Evolutionary conservation across 2,888 invertebrate genomes (phyloP).

Genomic region (Drosophila dives): DNA sequence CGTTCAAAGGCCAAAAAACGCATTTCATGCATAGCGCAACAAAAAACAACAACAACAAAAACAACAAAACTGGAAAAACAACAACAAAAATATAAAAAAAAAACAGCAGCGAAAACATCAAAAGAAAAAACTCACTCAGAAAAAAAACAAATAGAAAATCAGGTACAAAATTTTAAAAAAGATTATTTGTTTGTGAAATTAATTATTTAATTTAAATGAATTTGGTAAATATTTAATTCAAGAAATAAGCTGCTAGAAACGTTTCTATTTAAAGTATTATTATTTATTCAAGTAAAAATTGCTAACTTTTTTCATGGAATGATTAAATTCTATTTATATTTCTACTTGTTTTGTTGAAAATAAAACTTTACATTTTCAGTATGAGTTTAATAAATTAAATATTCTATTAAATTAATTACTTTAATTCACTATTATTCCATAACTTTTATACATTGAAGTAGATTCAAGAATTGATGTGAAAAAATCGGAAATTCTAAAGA

Average conservation of each 20-base stretch:
- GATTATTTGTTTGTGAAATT: not conserved
- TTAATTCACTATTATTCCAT: not conserved
- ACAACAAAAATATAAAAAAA: constrained; percentile 21
- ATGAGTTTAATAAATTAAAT: not conserved
- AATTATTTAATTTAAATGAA: not conserved
- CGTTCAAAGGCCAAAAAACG: constrained; percentile 80
- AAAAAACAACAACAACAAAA: constrained; percentile 17
- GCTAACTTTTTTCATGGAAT: not conserved
- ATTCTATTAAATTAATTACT: not conserved
- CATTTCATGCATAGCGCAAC: constrained; percentile 61
- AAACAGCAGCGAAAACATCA: not conserved
- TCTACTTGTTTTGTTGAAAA: not conserved
- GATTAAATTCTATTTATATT: not conserved
- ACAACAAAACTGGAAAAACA: constrained; percentile 1
- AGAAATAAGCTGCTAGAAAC: not conserved
- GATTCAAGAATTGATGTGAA: not conserved
- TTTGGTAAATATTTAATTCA: not conserved
- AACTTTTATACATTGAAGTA: not conserved
- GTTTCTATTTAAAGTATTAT: not conserved
- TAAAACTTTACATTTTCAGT: not conserved
- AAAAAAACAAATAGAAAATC: not conserved
- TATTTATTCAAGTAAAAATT: not conserved
- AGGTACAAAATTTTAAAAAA: not conserved
- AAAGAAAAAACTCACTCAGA: not conserved
- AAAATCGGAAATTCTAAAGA: not conserved